Conservation (phyloP, 2,888 invertebrate genomes). For the Agrotis ipsilon region DNA sequence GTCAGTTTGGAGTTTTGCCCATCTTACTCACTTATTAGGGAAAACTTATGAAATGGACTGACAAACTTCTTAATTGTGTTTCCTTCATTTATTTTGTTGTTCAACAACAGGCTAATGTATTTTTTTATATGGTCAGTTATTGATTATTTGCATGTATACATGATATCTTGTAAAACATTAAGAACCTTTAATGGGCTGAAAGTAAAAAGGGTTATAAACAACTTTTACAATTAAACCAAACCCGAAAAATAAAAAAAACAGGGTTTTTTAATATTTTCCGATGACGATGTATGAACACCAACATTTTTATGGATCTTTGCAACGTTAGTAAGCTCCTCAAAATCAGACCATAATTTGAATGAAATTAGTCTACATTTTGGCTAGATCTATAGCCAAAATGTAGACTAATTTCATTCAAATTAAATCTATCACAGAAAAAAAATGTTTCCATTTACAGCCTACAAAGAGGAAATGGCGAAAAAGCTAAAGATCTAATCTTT, state of each 20-base stretch:
- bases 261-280: no score
- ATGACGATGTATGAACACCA: no score
- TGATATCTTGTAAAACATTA: no score
- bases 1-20: constrained; percentile 30
- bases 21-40: constrained; percentile 1
- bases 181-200: no score
- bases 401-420: background rate
- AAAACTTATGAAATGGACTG: background rate
- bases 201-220: no score
- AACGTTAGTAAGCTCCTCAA: background rate
- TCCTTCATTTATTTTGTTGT: constrained; percentile 1
- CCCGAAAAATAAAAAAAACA: no score
- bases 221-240: no score
- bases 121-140: background rate
- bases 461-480: constrained; percentile 24
- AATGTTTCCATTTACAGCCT: background rate
- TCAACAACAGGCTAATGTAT: background rate
- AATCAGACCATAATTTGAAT: background rate
- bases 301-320: no score
- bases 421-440: background rate
- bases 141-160: background rate
- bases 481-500: constrained; percentile 25
- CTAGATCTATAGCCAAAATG: constrained; percentile 1
- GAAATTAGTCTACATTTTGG: background rate
- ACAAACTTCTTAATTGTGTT: constrained; percentile 14